A percentile compares a stretch with the other conserved stretches of the same genome.
phyloP scores from a whole-genome alignment of 1,140 invertebrate genomes.

The Drosophila grimshawi region DNA sequence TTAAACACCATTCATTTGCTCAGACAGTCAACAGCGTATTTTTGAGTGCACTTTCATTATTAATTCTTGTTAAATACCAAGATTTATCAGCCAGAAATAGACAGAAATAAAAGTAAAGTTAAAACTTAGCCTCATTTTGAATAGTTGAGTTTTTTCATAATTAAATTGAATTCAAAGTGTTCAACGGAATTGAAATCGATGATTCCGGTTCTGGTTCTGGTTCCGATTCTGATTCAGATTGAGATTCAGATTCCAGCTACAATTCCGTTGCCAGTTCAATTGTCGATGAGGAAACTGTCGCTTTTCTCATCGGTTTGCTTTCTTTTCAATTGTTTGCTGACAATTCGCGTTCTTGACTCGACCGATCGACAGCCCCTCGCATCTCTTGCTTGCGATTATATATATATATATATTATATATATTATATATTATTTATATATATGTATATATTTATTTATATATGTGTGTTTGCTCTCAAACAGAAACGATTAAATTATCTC shows the following conservation, averaged over 20 bases:
- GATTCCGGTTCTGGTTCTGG: not conserved
- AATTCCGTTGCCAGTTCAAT: not conserved
- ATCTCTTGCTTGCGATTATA: not conserved
- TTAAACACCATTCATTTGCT: not conserved
- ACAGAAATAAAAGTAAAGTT: too few species aligned
- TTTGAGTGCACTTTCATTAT: too few species aligned
- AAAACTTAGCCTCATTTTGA: not conserved
- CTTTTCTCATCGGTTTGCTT: constrained; percentile 23
- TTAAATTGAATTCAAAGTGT: too few species aligned
- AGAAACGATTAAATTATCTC: constrained; percentile 78
- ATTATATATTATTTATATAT: constrained; percentile 18
- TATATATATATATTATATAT: constrained; percentile 8
- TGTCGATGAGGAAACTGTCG: too few species aligned
- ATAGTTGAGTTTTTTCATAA: not conserved
- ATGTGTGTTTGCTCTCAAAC: constrained; percentile 66
- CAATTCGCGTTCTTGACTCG: constrained; percentile 59
- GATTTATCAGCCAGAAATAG: too few species aligned
- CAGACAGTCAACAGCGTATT: not conserved
- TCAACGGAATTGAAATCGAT: too few species aligned
- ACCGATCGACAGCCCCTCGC: constrained; percentile 51
- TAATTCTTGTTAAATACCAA: too few species aligned
- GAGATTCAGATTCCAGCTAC: not conserved
- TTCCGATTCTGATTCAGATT: not conserved
- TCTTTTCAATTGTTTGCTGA: constrained; percentile 72
- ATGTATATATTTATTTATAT: constrained; percentile 21